phyloP scores from a whole-genome alignment of 1,140 invertebrate species.

The Drosophila pandora region DNA sequence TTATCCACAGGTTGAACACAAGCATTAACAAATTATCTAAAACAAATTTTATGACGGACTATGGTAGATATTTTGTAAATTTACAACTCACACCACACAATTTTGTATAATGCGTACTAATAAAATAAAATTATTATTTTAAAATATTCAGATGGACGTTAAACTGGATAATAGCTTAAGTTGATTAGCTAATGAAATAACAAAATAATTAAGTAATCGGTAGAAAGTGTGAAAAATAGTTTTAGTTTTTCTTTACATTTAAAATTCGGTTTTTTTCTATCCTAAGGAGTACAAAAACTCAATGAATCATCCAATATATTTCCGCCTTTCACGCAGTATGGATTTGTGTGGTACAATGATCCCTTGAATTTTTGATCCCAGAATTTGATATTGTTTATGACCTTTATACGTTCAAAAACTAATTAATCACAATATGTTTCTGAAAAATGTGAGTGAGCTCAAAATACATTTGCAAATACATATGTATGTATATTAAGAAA shows the following conservation, averaged over 20 bases:
- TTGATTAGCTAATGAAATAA: neutral
- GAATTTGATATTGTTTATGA: conserved; percentile 5
- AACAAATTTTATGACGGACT: conserved; percentile 68
- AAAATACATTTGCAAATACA: neutral
- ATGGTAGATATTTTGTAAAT: conserved; percentile 78
- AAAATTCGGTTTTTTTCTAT: neutral
- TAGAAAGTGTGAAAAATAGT: neutral
- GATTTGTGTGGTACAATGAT: conserved; percentile 12
- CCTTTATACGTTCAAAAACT: neutral
- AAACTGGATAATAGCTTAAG: neutral
- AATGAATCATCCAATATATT: neutral
- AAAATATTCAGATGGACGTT: neutral
- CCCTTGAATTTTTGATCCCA: neutral
- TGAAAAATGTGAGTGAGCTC: neutral
- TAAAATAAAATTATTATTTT: conserved; percentile 52
- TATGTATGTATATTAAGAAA: neutral
- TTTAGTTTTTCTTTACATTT: neutral
- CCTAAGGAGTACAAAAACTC: neutral
- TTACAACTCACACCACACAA: conserved; percentile 70
- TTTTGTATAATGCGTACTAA: conserved; percentile 63
- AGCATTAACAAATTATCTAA: conserved; percentile 48
- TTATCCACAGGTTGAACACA: conserved; percentile 27
- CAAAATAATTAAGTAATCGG: neutral
- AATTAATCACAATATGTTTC: conserved; percentile 13
- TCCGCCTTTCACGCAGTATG: neutral